phyloP scores from a whole-genome alignment of 2,797 vertebrate genomes.

The Tragelaphus eurycerus region DNA sequence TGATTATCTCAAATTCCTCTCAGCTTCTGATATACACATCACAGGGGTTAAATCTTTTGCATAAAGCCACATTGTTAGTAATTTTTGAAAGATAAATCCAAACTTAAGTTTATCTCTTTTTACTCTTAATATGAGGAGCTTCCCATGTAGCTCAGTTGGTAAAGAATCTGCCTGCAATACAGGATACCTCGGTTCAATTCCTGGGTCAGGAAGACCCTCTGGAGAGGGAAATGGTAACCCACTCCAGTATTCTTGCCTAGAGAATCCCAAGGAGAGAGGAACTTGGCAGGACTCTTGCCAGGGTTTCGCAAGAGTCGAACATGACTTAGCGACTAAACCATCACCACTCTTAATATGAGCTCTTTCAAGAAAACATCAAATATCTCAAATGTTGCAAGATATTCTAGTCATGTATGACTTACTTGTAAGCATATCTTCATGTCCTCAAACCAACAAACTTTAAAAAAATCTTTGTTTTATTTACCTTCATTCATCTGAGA shows the following conservation, averaged over 20 bases:
- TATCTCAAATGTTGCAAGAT: not conserved
- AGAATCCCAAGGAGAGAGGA: not conserved
- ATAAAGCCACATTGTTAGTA: not conserved
- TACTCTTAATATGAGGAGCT: not conserved
- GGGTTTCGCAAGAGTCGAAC: not conserved
- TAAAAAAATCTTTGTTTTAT: not conserved
- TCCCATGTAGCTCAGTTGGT: not conserved
- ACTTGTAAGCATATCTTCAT: not conserved
- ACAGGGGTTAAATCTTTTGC: not conserved
- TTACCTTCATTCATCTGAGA: not conserved
- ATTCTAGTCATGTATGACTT: not conserved
- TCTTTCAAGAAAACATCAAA: not conserved
- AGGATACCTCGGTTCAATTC: not conserved
- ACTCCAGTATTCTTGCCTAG: not conserved
- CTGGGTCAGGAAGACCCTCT: not conserved
- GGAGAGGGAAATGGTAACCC: not conserved
- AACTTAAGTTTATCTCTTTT: not conserved
- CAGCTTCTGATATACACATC: not conserved
- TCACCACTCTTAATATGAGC: not conserved
- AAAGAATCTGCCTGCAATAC: not conserved
- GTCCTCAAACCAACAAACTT: not conserved
- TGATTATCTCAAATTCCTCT: not conserved
- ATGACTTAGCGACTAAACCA: not conserved
- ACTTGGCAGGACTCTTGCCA: not conserved
- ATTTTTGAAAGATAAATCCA: not conserved